Evolutionary conservation across 2,797 vertebrate genomes (phyloP).

Genomic region (Girardinus metallicus): DNA sequence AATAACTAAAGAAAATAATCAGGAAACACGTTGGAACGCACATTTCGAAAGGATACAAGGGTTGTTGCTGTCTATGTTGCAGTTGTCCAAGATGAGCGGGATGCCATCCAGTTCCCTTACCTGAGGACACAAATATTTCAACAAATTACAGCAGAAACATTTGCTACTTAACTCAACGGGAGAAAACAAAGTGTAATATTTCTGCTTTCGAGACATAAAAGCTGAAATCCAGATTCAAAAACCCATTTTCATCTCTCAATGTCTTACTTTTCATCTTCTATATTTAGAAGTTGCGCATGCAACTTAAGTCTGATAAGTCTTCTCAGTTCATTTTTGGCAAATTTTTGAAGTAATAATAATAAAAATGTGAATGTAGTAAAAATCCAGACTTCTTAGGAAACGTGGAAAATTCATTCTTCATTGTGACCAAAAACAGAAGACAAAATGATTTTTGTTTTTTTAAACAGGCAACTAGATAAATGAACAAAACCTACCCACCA

Average conservation of each 20-base stretch:
- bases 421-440: not conserved
- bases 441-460: not conserved
- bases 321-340: not conserved
- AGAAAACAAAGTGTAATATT: not conserved
- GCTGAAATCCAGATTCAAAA: not conserved
- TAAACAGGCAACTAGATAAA: not conserved
- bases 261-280: not conserved
- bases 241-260: not conserved
- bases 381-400: not conserved
- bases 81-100: conserved; percentile 94
- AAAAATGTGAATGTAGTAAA: too few species aligned
- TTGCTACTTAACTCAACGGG: not conserved
- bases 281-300: not conserved
- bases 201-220: not conserved
- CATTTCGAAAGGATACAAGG: conserved; percentile 93
- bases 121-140: conserved; percentile 69
- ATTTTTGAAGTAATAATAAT: not conserved
- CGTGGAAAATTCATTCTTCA: not conserved
- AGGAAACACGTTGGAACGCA: too few species aligned
- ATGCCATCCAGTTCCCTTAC: conserved; percentile 91
- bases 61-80: conserved; percentile 94
- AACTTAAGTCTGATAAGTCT: not conserved
- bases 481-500: not conserved
- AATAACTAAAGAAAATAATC: not conserved
- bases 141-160: not conserved